Evolutionary conservation across 2,797 vertebrate genomes (phyloP).

Genomic region (Ptychobarbus kaznakovi): DNA sequence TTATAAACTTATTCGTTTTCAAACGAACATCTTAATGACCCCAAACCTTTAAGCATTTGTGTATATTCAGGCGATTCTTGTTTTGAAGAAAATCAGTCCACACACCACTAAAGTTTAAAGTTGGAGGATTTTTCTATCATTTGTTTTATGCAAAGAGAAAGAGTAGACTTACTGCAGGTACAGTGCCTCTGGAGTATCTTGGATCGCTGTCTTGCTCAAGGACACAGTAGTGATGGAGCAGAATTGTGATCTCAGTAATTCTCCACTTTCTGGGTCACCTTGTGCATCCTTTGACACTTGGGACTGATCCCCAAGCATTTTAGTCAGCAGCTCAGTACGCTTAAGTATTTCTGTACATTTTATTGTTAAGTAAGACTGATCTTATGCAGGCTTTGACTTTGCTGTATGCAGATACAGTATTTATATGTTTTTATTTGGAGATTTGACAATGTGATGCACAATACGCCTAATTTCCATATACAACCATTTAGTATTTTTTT

Average conservation of each 20-base stretch:
- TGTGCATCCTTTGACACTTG: not conserved
- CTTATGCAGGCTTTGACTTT: constrained; percentile 4
- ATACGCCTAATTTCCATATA: not conserved
- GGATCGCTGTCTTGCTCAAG: constrained; percentile 12
- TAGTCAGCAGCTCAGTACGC: not conserved
- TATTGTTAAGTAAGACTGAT: not conserved
- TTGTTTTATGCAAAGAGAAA: constrained; percentile 3
- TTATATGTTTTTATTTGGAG: not conserved
- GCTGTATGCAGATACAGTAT: not conserved
- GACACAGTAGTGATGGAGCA: constrained; percentile 16
- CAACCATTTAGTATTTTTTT: not conserved
- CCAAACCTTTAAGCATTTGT: not conserved
- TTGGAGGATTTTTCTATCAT: not conserved
- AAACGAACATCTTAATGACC: not conserved
- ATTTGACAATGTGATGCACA: not conserved
- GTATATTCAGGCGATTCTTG: not conserved
- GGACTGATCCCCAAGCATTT: constrained; percentile 11
- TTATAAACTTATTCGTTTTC: not conserved
- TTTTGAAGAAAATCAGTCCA: constrained; percentile 7
- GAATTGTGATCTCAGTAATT: constrained; percentile 19
- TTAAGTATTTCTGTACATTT: not conserved
- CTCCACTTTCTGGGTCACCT: constrained; percentile 22
- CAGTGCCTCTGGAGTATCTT: constrained; percentile 1
- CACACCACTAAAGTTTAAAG: not conserved
- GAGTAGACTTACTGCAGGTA: not conserved